Conservation (phyloP, 2,888 invertebrate genomes). For the Apamea anceps region DNA sequence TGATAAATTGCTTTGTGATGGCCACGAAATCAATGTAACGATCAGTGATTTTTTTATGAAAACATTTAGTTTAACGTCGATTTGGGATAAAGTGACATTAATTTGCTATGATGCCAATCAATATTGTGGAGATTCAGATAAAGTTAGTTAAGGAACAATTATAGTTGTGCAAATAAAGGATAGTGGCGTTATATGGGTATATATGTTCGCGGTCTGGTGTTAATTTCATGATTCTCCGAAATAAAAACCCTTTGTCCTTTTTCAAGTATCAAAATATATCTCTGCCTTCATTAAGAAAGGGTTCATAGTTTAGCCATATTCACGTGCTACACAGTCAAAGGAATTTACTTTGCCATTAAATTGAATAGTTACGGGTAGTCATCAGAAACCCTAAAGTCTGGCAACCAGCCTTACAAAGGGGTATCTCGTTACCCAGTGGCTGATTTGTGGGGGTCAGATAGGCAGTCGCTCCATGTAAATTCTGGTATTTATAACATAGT, state of each 20-base stretch:
- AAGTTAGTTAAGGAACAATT: no score
- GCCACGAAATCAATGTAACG: constrained; percentile 14
- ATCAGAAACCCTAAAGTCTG: not conserved
- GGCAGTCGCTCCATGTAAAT: not conserved
- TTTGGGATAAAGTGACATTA: not conserved
- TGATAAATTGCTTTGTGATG: constrained; percentile 44
- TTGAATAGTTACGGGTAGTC: not conserved
- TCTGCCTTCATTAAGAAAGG: not conserved
- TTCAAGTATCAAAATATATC: not conserved
- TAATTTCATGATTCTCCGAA: not conserved
- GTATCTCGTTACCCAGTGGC: not conserved
- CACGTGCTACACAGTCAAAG: not conserved
- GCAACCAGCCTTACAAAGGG: not conserved
- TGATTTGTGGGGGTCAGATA: not conserved
- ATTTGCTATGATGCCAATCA: not conserved
- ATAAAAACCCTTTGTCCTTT: not conserved
- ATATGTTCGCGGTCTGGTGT: no score
- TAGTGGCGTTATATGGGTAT: not conserved
- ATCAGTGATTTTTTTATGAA: constrained; percentile 26
- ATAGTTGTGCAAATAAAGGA: not conserved
- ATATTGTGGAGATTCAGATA: not conserved
- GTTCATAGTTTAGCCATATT: not conserved
- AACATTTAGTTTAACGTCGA: not conserved
- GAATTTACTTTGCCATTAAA: not conserved
- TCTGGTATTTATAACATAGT: not conserved